A percentile compares a stretch with the other conserved stretches of the same genome.
phyloP scores from a whole-genome alignment of 2,888 invertebrate species.

The Anagyrus pseudococci region DNA sequence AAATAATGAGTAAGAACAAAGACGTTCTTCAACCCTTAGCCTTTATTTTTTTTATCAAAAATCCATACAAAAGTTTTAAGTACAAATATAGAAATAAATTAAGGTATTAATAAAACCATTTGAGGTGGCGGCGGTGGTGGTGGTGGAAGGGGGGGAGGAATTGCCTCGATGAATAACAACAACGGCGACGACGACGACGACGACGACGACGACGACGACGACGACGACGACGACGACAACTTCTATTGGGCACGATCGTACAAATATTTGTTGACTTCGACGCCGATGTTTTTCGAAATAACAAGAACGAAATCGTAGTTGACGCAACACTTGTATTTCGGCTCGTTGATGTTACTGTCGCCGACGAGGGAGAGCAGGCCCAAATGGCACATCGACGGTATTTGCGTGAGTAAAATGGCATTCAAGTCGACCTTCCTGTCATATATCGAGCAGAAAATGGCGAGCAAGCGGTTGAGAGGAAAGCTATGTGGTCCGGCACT shows the following conservation, averaged over 20 bases:
- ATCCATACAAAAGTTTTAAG: not conserved
- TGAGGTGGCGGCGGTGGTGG: no score
- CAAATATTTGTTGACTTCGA: conserved; percentile 78
- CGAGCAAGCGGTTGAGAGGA: conserved; percentile 79
- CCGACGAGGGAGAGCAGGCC: conserved; percentile 77
- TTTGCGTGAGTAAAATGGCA: conserved; percentile 85
- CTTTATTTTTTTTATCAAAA: not conserved
- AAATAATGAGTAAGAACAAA: no score
- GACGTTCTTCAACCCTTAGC: no score
- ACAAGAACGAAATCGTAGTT: conserved; percentile 80
- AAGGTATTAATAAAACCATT: not conserved
- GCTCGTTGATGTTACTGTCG: conserved; percentile 77
- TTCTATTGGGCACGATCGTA: conserved; percentile 70
- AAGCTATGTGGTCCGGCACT: conserved; percentile 85
- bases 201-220: no score
- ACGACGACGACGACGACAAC: no score
- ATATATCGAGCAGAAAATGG: conserved; percentile 89
- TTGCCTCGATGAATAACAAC: not conserved
- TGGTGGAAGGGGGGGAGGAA: not conserved
- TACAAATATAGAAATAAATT: conserved; percentile 3
- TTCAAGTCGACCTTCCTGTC: conserved; percentile 85
- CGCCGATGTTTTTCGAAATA: conserved; percentile 78
- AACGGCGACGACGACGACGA: no score
- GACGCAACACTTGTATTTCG: conserved; percentile 87
- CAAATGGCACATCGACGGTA: conserved; percentile 85